These are phyloP conservation scores for Cervus canadensis DNA, from an alignment of 2,113 vertebrate genomes.

Conservation along the genomic window DNA sequence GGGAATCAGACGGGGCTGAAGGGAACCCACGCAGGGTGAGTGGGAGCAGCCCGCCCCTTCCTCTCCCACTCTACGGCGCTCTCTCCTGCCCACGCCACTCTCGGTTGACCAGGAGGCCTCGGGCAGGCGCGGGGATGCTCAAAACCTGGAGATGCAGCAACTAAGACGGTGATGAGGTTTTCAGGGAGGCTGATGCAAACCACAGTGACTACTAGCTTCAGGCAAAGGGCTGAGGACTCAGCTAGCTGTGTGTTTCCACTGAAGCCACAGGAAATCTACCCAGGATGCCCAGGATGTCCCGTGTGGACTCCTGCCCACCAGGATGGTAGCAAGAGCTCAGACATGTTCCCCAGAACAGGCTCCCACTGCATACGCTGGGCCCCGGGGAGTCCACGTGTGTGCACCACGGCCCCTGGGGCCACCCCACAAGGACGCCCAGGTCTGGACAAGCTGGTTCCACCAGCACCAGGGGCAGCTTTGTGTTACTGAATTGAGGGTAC, in stretches of 20 bases:
- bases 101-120: background rate
- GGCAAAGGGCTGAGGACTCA: background rate
- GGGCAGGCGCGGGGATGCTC: fast-evolving
- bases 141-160: background rate
- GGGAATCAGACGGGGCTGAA: slow-evolving; percentile 23
- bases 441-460: fast-evolving
- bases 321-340: fast-evolving
- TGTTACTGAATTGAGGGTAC: fast-evolving
- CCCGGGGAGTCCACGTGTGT: fast-evolving
- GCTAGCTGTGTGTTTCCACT: fast-evolving
- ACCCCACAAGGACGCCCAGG: fast-evolving
- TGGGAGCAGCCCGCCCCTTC: background rate
- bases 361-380: fast-evolving
- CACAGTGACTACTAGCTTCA: fast-evolving
- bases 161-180: fast-evolving
- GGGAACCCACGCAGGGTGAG: background rate
- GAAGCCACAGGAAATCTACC: fast-evolving
- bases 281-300: fast-evolving
- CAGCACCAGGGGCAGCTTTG: fast-evolving
- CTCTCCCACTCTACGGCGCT: fast-evolving
- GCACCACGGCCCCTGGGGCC: fast-evolving
- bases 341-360: too few relatives aligned
- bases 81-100: background rate
- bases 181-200: fast-evolving
- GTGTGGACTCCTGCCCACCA: fast-evolving